Evolutionary conservation across 2,797 vertebrate genomes (phyloP).

Genomic region (Acridotheres tristis): DNA sequence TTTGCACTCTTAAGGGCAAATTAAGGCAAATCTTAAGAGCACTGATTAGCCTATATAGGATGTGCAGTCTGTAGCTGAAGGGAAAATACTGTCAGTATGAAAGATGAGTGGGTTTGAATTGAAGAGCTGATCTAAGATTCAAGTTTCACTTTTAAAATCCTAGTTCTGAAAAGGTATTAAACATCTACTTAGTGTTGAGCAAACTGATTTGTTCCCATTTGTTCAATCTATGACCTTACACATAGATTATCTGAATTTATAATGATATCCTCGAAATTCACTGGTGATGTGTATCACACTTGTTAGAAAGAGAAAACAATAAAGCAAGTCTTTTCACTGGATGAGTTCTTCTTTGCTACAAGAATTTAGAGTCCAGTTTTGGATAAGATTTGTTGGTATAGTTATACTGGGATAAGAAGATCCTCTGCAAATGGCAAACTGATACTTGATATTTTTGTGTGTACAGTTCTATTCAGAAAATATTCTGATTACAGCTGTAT

Average conservation of each 20-base stretch:
- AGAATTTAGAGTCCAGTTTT: not conserved
- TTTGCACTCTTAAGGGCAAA: not conserved
- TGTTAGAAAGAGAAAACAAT: not conserved
- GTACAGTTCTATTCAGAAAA: not conserved
- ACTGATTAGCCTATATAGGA: not conserved
- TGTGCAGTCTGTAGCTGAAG: not conserved
- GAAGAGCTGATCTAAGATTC: not conserved
- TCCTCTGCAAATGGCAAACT: not conserved
- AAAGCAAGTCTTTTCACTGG: not conserved
- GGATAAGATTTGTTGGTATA: not conserved
- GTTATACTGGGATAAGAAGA: not conserved
- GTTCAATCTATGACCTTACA: not conserved
- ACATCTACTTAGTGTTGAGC: not conserved
- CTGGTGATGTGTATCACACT: not conserved
- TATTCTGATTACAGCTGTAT: not conserved
- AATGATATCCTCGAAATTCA: not conserved
- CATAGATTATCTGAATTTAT: not conserved
- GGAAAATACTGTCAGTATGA: not conserved
- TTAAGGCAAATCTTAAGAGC: too few relatives aligned
- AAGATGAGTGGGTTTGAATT: not conserved
- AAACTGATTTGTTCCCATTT: not conserved
- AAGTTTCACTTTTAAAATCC: not conserved
- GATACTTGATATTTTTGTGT: not conserved
- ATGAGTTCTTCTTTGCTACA: not conserved
- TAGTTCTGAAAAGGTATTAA: not conserved